phyloP scores from a whole-genome alignment of 2,888 invertebrate genomes.

The Agrochola lota region DNA sequence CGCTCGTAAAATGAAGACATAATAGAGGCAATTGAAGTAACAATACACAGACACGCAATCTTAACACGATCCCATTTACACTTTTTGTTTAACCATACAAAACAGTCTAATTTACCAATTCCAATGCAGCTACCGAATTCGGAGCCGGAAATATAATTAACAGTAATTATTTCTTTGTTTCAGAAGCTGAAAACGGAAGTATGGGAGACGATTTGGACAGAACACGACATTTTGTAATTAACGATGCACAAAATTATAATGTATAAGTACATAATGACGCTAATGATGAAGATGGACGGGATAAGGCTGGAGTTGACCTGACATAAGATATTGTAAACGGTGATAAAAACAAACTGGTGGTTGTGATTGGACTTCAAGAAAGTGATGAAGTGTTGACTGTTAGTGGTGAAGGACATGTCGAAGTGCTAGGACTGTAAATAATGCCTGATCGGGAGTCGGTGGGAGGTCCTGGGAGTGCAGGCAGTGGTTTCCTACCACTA shows the following conservation, averaged over 20 bases:
- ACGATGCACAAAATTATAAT: constrained; percentile 71
- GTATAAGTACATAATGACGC: constrained; percentile 75
- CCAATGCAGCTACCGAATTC: constrained; percentile 75
- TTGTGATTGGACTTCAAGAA: constrained; percentile 64
- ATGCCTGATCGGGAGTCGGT: constrained; percentile 90
- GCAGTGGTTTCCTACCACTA: constrained; percentile 90
- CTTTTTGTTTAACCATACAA: constrained; percentile 72
- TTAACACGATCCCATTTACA: constrained; percentile 74
- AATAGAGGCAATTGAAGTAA: constrained; percentile 79
- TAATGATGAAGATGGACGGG: constrained; percentile 77
- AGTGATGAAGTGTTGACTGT: constrained; percentile 68
- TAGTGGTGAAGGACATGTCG: constrained; percentile 72
- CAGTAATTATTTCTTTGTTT: constrained; percentile 79
- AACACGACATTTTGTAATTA: constrained; percentile 62
- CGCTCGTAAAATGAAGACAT: constrained; percentile 81
- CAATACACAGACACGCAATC: constrained; percentile 74
- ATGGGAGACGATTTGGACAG: constrained; percentile 59
- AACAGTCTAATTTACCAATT: constrained; percentile 74
- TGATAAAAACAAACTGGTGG: constrained; percentile 54
- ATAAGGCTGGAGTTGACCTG: constrained; percentile 86
- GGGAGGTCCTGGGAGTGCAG: constrained; percentile 90
- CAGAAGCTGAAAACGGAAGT: constrained; percentile 77
- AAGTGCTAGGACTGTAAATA: constrained; percentile 82
- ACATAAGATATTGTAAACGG: constrained; percentile 66
- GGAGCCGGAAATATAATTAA: constrained; percentile 70